Evolutionary conservation across 1,140 invertebrate species (phyloP), one percentile per base, ranked within the genome.

Genomic region (Melanaphis sacchari): DNA sequence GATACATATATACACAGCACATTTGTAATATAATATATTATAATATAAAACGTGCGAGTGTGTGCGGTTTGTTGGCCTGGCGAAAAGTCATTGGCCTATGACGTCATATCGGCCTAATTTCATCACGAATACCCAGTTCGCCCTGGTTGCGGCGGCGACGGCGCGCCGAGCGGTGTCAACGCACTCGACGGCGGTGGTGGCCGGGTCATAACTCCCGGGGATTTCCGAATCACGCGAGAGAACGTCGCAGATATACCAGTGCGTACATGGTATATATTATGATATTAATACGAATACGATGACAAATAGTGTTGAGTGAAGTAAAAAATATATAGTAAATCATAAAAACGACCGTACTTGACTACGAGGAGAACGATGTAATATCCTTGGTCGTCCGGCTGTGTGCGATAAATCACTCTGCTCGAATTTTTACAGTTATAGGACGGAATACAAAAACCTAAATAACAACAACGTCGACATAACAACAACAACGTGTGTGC

Each of bases 81-180:
- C 89, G 7, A 66, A 93, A 93, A 93, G 91, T 93, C 91, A 93
- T 93, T 93, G 91, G 91, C 91, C 91, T 82, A 93, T 93, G 91
- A 93, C 91, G 91, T 93, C 91, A 93, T n/a, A 52, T 31, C 81
- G 91, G 91, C 91, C 91, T 93, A 93, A 85, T 93, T 93, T 93
- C 91, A 93, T 84, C 91, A 93, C 91, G 81, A 85, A 89, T 89
- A 89, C 43, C 46, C 76, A 38, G 91, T 92, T 36, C 91, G 91
- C 91, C 91, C 91, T 40, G 91, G 91, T 93, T 93, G 81, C 36
- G 36, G 91, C 90, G 66, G 66, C 43, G 87, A 11, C 49, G n/a
- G 49, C 49, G 52, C 36, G 24, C 46, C 21, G 36, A 26, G 91
- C 90, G 43, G 91, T 85, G 91, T 93, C 91, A 85, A 85, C 91